A percentile compares a stretch with the other conserved stretches of the same genome.
phyloP scores from a whole-genome alignment of 2,888 invertebrate genomes.

The Isotomurus palustris region DNA sequence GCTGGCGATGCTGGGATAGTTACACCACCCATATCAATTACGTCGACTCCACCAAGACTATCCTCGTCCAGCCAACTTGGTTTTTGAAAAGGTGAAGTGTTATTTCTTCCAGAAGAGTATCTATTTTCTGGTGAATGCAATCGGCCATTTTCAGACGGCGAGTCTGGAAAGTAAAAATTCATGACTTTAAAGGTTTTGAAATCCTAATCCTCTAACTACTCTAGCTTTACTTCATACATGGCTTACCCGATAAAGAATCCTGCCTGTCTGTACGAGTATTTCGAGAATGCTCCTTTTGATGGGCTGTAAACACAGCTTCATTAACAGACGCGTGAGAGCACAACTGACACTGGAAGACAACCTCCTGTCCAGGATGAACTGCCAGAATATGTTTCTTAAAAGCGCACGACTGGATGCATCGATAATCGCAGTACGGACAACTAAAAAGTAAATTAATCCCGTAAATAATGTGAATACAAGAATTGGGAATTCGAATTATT shows the following conservation, averaged over 20 bases:
- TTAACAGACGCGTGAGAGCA: constrained; percentile 61
- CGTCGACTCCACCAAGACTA: constrained; percentile 21
- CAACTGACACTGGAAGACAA: constrained; percentile 55
- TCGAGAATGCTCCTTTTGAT: constrained; percentile 56
- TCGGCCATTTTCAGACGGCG: too few relatives aligned
- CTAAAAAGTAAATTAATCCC: constrained; percentile 53
- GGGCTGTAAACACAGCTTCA: constrained; percentile 55
- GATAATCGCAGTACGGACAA: constrained; percentile 64
- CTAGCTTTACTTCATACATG: too few relatives aligned
- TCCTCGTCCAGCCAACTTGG: constrained; percentile 6
- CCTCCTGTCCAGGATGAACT: constrained; percentile 52
- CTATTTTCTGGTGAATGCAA: background rate
- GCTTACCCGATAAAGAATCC: too few relatives aligned
- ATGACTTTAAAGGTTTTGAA: too few relatives aligned
- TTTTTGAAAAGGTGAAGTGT: background rate
- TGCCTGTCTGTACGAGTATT: too few relatives aligned
- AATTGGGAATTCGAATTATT: background rate
- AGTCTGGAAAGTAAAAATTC: too few relatives aligned
- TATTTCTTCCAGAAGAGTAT: background rate
- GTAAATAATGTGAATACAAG: background rate
- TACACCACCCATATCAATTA: constrained; percentile 57
- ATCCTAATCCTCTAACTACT: too few relatives aligned
- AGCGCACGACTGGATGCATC: constrained; percentile 64
- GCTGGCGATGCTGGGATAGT: constrained; percentile 54
- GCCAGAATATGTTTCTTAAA: constrained; percentile 57